Percentiles rank a stretch among this genome's conserved stretches.
phyloP scores from a whole-genome alignment of 2,113 vertebrate genomes.

The Erpornis zantholeuca region DNA sequence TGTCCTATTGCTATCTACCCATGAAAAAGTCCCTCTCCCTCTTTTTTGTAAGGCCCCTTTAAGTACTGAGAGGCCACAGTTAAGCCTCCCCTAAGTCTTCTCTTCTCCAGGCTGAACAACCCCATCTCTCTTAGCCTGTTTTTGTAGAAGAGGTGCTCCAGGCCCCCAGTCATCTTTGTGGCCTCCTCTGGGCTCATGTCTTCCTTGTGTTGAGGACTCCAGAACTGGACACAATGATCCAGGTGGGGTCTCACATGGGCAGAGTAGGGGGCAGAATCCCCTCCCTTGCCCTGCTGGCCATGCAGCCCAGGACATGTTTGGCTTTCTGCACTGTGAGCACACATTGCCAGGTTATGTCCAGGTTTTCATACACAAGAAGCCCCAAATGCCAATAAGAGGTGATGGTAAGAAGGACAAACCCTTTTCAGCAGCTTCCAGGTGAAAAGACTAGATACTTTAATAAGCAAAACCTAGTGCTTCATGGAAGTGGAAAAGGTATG shows the following conservation, averaged over 20 bases:
- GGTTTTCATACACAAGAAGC: not conserved
- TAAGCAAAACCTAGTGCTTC: not conserved
- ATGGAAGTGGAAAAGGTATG: not conserved
- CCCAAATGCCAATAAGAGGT: not conserved
- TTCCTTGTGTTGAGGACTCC: not conserved
- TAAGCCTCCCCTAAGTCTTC: not conserved
- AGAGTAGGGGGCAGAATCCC: not conserved
- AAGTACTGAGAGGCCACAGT: not conserved
- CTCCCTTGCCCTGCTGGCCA: not conserved
- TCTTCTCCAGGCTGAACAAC: not conserved
- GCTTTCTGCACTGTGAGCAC: not conserved
- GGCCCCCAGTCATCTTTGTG: not conserved
- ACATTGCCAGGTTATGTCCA: not conserved
- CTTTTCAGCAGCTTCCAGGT: not conserved
- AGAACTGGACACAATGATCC: not conserved
- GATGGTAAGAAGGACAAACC: not conserved
- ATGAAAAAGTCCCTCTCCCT: not conserved
- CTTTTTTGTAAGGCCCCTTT: not conserved
- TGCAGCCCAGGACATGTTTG: not conserved
- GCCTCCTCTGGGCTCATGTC: not conserved
- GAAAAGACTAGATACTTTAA: not conserved
- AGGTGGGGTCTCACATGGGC: not conserved
- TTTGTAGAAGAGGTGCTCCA: not conserved
- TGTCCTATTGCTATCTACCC: rapidly evolving
- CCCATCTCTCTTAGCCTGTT: not conserved